Conservation (phyloP, 2,888 invertebrate genomes). For the Dasysyrphus tricinctus region DNA sequence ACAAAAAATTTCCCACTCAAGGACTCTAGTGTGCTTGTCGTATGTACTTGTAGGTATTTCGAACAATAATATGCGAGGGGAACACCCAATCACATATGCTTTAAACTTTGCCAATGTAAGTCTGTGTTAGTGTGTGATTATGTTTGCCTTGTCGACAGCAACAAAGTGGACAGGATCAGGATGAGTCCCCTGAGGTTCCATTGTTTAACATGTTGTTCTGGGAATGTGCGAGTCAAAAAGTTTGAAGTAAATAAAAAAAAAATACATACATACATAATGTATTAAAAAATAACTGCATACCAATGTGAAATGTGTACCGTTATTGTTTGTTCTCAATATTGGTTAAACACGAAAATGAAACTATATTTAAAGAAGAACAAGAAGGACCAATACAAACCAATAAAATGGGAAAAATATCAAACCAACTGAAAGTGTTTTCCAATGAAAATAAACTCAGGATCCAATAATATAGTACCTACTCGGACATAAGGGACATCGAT, state of each 20-base stretch:
- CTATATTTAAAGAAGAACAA: conserved; percentile 60
- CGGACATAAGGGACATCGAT: background rate
- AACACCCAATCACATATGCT: conserved; percentile 58
- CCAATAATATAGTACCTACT: background rate
- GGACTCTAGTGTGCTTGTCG: conserved; percentile 46
- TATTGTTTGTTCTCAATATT: conserved; percentile 57
- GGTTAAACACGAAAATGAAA: conserved; percentile 67
- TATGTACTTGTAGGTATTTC: conserved; percentile 12
- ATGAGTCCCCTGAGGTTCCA: conserved; percentile 15
- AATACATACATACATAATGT: background rate
- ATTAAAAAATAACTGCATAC: background rate
- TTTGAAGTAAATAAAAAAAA: conserved; percentile 27
- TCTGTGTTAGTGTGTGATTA: background rate
- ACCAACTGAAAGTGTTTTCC: conserved; percentile 45
- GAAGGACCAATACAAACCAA: conserved; percentile 42
- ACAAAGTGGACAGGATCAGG: conserved; percentile 17
- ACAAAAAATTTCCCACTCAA: conserved; percentile 34
- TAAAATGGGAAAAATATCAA: conserved; percentile 54
- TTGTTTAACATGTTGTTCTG: conserved; percentile 63
- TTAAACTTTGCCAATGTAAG: conserved; percentile 41
- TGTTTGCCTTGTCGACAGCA: conserved; percentile 40
- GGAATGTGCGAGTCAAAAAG: conserved; percentile 48
- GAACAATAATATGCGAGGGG: no score
- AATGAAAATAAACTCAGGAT: conserved; percentile 26
- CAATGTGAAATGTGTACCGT: conserved; percentile 8